Evolutionary conservation across 1,140 invertebrate genomes (phyloP), one percentile per base, ranked within the genome.

Genomic region (Rhagoletis zephyria): DNA sequence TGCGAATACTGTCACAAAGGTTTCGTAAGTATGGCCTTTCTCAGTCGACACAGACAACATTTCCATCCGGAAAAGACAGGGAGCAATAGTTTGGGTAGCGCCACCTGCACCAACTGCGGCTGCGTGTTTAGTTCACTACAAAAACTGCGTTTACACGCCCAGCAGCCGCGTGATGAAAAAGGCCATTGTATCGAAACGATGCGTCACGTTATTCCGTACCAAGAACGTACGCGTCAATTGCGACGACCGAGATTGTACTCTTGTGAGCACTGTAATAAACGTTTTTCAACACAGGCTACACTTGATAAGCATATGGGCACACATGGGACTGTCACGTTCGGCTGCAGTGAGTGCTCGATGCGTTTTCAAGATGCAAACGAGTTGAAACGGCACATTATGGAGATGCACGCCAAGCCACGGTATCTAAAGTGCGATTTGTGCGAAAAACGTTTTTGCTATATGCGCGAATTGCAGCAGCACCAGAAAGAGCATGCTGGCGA

Each of bases 1-100:
- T 88, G 88, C 67, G 87, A 87, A 61, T 67, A 87, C 40, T 88
- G 88, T 51, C 61, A 87, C 42, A 87, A 88, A 63, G 88, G 86
- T 30, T 88, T 87, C 48, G 61, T 85, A 16, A 85, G 74, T 14
- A 19, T 48, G 59, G 87, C 64, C 16, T 88, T 87, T 63, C 64
- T 88, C 56, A 77, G 87, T 70, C 86, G 88, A 0, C 88, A 88
- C 64, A 63, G 85, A 6, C 48, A 67, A 48, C 74, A 87, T 48
- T 87, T 87, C 19, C 88, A 88, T 56, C 64, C 87, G 30, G 87
- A 87, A 1, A 86, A 74, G 45, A 3, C 56, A 56, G 48, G 42
- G 9, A 2, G 12, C 14, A 60, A 1, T 42, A 51, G 19, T 70
- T 45, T 6, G 4, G 51, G 30, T 2, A 16, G 30, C 5, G 63